Evolutionary conservation across 2,888 invertebrate species (phyloP).

Genomic region (Microctonus aethiopoides): DNA sequence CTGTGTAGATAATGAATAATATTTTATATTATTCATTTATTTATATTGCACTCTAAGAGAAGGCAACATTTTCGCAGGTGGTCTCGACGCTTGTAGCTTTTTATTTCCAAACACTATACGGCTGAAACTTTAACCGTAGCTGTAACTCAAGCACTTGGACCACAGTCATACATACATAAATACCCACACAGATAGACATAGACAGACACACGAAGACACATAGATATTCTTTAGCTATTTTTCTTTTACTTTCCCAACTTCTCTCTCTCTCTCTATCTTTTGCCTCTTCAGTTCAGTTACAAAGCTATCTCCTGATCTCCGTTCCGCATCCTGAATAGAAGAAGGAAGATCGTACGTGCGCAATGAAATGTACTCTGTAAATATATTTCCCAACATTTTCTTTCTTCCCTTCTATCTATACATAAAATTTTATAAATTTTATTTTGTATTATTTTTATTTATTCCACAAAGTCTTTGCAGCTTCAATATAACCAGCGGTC

Average conservation of each 20-base stretch:
- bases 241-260: too few relatives aligned
- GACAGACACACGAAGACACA: too few relatives aligned
- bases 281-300: constrained; percentile 41
- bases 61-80: constrained; percentile 48
- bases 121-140: constrained; percentile 55
- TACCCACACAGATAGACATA: background rate
- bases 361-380: constrained; percentile 28
- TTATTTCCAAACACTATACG: constrained; percentile 38
- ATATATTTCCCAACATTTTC: background rate
- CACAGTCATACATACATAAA: constrained; percentile 40
- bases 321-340: constrained; percentile 49
- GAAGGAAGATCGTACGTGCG: constrained; percentile 34
- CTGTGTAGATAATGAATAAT: background rate
- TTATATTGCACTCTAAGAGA: background rate
- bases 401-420: background rate
- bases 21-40: background rate
- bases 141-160: constrained; percentile 56
- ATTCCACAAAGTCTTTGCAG: background rate
- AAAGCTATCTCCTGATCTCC: constrained; percentile 57
- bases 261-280: background rate
- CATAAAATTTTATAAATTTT: background rate
- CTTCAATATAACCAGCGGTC: background rate
- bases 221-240: too few relatives aligned
- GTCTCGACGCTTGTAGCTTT: constrained; percentile 44
- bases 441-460: background rate